Conservation (phyloP, 2,888 invertebrate genomes). For the Hoplodrina ambigua region DNA sequence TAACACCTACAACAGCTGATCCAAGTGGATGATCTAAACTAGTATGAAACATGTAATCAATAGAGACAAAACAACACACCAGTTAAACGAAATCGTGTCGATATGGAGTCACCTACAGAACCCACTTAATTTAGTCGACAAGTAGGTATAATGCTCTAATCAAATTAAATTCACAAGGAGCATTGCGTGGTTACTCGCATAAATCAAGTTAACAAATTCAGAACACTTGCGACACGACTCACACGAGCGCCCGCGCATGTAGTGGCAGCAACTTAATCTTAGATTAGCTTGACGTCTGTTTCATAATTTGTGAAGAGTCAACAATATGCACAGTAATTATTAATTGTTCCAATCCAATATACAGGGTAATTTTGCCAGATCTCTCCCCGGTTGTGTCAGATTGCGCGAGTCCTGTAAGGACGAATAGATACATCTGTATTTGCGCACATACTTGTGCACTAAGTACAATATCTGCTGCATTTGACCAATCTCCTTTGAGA, state of each 20-base stretch:
- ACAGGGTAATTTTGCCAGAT: no score
- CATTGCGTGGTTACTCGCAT: conserved; percentile 55
- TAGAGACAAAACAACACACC: not conserved
- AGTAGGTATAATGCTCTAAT: conserved; percentile 39
- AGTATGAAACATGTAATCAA: not conserved
- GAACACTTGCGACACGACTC: conserved; percentile 64
- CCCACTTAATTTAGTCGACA: conserved; percentile 11
- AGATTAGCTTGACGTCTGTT: not conserved
- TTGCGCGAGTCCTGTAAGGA: no score
- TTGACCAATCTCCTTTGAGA: no score
- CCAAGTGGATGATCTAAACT: not conserved
- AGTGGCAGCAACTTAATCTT: conserved; percentile 38
- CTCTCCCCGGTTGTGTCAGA: no score
- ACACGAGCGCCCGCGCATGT: conserved; percentile 40
- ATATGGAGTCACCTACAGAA: not conserved
- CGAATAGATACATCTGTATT: no score
- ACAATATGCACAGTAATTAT: no score
- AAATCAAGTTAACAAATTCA: conserved; percentile 65
- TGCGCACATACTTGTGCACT: no score
- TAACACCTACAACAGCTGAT: not conserved
- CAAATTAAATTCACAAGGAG: conserved; percentile 51
- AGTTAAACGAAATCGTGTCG: conserved; percentile 10
- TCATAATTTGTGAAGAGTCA: not conserved
- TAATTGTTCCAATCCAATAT: no score
- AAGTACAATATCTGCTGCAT: no score